These are phyloP conservation scores for Bufotes viridis DNA, from an alignment of 2,797 vertebrate species.

Conservation along the genomic window DNA sequence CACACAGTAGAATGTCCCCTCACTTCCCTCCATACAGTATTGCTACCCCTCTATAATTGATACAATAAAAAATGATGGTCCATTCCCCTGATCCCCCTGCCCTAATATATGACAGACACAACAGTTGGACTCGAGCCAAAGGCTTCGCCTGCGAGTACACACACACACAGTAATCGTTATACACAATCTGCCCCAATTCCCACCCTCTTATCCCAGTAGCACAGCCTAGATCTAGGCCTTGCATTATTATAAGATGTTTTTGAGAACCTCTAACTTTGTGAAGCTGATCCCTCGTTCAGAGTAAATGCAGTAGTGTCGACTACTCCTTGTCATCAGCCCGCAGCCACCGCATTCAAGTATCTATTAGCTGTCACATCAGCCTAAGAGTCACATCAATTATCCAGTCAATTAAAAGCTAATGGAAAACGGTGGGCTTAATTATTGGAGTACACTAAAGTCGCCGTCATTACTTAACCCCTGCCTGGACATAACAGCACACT, in stretches of 20 bases:
- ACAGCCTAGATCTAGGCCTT: too few relatives aligned
- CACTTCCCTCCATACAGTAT: too few relatives aligned
- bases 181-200: too few relatives aligned
- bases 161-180: too few relatives aligned
- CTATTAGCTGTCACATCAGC: conserved; percentile 45
- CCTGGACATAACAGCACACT: conserved; percentile 6
- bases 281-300: not conserved
- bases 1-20: too few relatives aligned
- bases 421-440: conserved; percentile 46
- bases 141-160: too few relatives aligned
- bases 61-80: too few relatives aligned
- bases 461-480: conserved; percentile 41
- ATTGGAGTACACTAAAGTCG: conserved; percentile 20
- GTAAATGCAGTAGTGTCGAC: not conserved
- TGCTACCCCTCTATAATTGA: too few relatives aligned
- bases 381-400: conserved; percentile 52
- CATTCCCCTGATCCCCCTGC: too few relatives aligned
- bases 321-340: not conserved
- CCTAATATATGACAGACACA: too few relatives aligned
- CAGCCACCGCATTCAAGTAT: conserved; percentile 29
- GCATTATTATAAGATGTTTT: not conserved
- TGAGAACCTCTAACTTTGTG: not conserved
- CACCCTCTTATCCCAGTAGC: too few relatives aligned
- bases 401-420: conserved; percentile 48
- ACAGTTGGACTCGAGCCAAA: too few relatives aligned